Evolutionary conservation across 1,140 invertebrate genomes (phyloP).

Genomic region (Hylaeus anthracinus): DNA sequence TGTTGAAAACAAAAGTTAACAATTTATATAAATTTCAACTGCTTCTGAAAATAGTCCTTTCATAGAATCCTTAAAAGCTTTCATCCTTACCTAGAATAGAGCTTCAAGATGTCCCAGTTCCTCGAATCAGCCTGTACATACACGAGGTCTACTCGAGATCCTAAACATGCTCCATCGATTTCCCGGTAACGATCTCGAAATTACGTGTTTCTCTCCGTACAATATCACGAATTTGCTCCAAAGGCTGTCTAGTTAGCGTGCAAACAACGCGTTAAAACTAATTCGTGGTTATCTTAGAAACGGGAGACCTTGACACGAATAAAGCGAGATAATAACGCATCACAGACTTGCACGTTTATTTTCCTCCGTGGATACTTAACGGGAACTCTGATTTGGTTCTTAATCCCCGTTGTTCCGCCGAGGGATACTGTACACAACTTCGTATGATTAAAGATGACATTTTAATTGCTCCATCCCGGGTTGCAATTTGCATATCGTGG

Average conservation of each 20-base stretch:
- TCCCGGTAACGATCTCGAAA: slow-evolving; percentile 8
- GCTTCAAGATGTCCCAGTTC: too few relatives aligned
- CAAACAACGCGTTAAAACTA: neutral
- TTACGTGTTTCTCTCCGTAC: slow-evolving; percentile 13
- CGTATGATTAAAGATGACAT: slow-evolving; percentile 2
- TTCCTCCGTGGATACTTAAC: neutral
- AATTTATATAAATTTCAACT: too few relatives aligned
- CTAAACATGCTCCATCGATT: slow-evolving; percentile 23
- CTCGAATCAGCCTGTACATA: neutral
- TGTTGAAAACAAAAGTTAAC: too few relatives aligned
- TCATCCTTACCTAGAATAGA: neutral
- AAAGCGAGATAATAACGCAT: neutral
- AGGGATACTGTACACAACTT: neutral
- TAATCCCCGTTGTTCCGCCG: neutral
- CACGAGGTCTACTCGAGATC: neutral
- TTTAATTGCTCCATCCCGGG: slow-evolving; percentile 21
- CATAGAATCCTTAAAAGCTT: too few relatives aligned
- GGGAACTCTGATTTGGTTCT: neutral
- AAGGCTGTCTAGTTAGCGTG: neutral
- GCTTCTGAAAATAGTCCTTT: too few relatives aligned
- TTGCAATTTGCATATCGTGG: slow-evolving; percentile 5
- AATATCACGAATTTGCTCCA: neutral
- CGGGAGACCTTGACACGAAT: neutral
- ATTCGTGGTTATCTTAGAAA: neutral
- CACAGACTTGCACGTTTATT: neutral